A percentile compares a stretch with the other conserved stretches of the same genome.
phyloP scores from a whole-genome alignment of 92 coral and sea anemone species.

The Desmophyllum pertusum region DNA sequence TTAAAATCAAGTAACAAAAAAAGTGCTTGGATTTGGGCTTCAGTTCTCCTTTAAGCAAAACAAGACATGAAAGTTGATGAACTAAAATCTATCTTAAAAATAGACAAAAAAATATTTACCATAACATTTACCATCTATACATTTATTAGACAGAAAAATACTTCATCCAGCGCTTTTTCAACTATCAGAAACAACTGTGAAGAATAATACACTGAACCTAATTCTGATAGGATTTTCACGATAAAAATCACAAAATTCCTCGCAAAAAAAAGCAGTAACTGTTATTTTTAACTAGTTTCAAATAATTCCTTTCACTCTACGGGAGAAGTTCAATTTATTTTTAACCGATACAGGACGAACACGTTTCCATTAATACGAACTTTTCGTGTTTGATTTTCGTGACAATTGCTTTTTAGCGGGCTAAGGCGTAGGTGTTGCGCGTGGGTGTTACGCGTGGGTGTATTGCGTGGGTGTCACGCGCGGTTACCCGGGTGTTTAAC shows the following conservation, averaged over 20 bases:
- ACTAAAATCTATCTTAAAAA: no score
- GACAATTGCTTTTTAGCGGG: not conserved
- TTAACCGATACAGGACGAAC: not conserved
- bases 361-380: not conserved
- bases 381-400: not conserved
- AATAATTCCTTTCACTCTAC: not conserved
- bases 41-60: no score
- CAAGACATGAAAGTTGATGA: not conserved
- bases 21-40: no score
- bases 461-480: not conserved
- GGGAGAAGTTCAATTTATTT: not conserved
- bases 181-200: not conserved
- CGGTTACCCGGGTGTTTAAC: not conserved
- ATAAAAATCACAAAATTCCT: not conserved
- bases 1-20: no score
- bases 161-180: no score
- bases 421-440: not conserved
- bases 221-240: not conserved
- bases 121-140: no score
- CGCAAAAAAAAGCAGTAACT: not conserved
- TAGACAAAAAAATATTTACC: not conserved
- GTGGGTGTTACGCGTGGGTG: slow-evolving; percentile 27
- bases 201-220: not conserved
- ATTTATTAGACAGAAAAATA: no score
- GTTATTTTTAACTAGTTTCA: not conserved